Evolutionary conservation across 2,888 invertebrate genomes (phyloP), one percentile per base, ranked within the genome.

Genomic region (Oxycera nigricornis): DNA sequence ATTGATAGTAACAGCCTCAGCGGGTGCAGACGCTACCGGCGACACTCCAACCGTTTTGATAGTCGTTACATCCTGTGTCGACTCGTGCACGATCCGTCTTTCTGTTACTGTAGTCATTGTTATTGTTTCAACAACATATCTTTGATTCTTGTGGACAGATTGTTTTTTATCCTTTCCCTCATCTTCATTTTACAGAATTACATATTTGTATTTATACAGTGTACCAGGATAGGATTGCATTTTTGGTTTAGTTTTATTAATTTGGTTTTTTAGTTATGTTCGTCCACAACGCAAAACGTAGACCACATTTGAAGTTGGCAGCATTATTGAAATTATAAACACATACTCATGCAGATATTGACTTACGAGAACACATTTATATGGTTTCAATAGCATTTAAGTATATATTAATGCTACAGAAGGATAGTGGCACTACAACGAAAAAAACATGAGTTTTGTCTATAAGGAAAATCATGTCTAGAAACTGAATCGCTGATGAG

Each of bases 61-160:
- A 11, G 76, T 77, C 68, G 80, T 77, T 67, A 82, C 78, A 78
- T 83, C 83, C 79, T 84, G 83, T 72, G 81, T 81, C 35, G 83
- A 82, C 73, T 83, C 83, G 30, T 83, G 83, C 72, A 89, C 87
- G 77, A 89, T 88, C 74, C 90, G 87, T 76, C 89, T 87, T 82
- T 91, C 90, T 78, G 90, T 89, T 78, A 90, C 89, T 78, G 90
- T 90, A 79, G 90, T 90, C 89, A 90, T 89, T 79, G 90, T 90
- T 82, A 90, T 89, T 78, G 90, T 90, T 84, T 90, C 90, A 82
- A 90, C 88, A 82, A 90, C 87, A 82, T 88, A 89, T 73, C 87
- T 86, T 80, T 88, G 88, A 72, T 84, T 84, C 80, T 83, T 83
- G 79, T 82, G 79, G 79, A 80, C 78, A 78, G 79, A 78, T 78